Base-by-base conservation (phyloP, 2,888 invertebrate species). In the Diaperis boleti region DNA sequence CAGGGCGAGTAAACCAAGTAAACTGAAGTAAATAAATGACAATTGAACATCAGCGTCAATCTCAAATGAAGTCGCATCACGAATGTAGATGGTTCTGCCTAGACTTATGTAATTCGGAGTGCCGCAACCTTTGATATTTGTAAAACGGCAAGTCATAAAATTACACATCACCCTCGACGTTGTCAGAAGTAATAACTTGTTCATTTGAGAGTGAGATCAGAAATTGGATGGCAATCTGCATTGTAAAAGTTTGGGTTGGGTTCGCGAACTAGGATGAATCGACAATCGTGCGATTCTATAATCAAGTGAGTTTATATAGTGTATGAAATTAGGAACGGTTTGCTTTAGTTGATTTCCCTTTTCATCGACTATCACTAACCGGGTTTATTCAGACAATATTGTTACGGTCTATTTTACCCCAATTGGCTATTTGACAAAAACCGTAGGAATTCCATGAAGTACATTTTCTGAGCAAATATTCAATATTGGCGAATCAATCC, bases 211-310 rank as follows among this genome's bases (percentile, higher is more conserved):
- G 41, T 37, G 20, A 33, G 37, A 17, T 35, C 31, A 15, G 18
- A 39, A 39, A 39, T 39, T 42, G 22, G 20, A 42, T 26, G 14
- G 22, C 39, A 37, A 50, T 50, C 7, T 50, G 17, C 8, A 50
- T 50, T 33, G 11, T 50, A 50, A 50, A 35, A 33, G 50, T 50
- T 50, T 47, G 11, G 8, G 42, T 39, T 20, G 13, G 29, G 29
- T 14, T 31, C 42, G 10, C 15, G 29, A 55, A 55, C 55, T 55
- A 55, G 11, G 29, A 42, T 55, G 55, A 55, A 56, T 45, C 56
- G 56, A 44, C 44, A 56, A 56, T 56, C 45, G 56, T 44, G 29
- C 11, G 55, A 18, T 45, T 56, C 56, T 56, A n/a, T n/a, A 44
- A 45, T 56, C 56, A 56, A 33, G 33, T 29, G 20, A 56, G 56